Conservation (phyloP, 2,888 invertebrate genomes). For the Ophion ventricosus region DNA sequence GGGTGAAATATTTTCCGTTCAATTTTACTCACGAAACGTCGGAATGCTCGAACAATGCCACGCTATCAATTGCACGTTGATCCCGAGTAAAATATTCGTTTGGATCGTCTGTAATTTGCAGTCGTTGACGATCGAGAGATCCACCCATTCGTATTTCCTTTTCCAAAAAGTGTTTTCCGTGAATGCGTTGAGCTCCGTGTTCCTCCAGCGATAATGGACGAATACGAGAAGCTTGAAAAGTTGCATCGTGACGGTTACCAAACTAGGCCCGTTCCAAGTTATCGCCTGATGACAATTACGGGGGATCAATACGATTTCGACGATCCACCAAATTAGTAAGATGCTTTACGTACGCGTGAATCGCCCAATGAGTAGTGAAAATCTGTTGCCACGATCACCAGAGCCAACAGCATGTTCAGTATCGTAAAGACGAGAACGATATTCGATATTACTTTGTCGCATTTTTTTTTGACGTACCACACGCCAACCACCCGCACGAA, state of each 20-base stretch:
- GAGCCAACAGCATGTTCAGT: conserved; percentile 63
- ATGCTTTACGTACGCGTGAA: conserved; percentile 63
- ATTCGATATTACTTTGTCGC: conserved; percentile 67
- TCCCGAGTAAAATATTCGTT: conserved; percentile 48
- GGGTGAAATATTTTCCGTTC: too few species aligned
- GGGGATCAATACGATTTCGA: background rate
- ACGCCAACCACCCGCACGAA: conserved; percentile 72
- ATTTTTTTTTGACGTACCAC: conserved; percentile 67
- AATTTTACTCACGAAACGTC: conserved; percentile 67
- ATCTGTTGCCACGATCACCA: conserved; percentile 64
- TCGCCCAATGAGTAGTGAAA: conserved; percentile 68
- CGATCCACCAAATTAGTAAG: background rate
- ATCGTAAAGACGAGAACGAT: conserved; percentile 64
- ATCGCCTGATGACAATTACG: conserved; percentile 61
- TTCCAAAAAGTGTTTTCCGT: conserved; percentile 70
- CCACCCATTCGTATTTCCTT: conserved; percentile 57
- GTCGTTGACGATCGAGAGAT: conserved; percentile 63
- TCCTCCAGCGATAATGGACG: conserved; percentile 62
- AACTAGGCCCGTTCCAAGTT: conserved; percentile 64
- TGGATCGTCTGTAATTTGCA: conserved; percentile 65
- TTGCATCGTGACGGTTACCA: conserved; percentile 64
- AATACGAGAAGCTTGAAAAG: conserved; percentile 67
- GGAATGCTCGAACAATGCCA: conserved; percentile 70
- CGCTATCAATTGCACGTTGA: conserved; percentile 64
- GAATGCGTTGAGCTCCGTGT: conserved; percentile 68